Evolutionary conservation across 2,888 invertebrate species (phyloP), one percentile per base, ranked within the genome.

Genomic region (Cataglyphis livida): DNA sequence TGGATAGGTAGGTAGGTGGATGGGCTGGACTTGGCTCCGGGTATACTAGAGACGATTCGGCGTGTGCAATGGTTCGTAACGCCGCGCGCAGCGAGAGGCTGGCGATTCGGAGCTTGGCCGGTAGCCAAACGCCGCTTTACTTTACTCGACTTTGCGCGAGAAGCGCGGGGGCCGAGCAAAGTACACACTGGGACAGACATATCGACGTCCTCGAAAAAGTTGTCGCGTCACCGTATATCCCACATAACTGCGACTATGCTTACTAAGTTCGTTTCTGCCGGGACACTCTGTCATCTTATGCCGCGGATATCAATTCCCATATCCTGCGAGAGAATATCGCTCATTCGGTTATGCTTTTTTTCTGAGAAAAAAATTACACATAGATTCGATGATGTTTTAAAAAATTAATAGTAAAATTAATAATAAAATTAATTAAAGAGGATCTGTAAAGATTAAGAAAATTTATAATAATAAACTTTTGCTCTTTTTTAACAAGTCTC

Each of bases 1-100:
- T 85, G 35, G 73, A 48, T 59, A 61, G 75, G 28, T 88, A 44
- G 81, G 65, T 78, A 87, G 88, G 90, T 90, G 87, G 90, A 86
- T 90, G 91, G 92, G 89, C 89, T 88, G 89, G 88, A 91, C 89
- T 91, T 87, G 89, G 92, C 88, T 91, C 85, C 88, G 82, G 86
- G 76, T 71, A 85, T 88, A 91, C 88, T 87, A 90, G 91, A 93
- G 91, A 92, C 93, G 93, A 92, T 92, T 93, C 90, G 92, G 91
- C 92, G 91, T 92, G 92, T 93, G 92, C 92, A 92, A 92, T 92
- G 92, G 92, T 87, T 91, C 89, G 93, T 91, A 91, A 93, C 92
- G 92, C 88, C 89, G 87, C 85, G 88, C 88, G 84, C 83, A 84
- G 87, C 87, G 87, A 79, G 78, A 79, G 89, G 88, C 89, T 87